Conservation (phyloP, 2,113 vertebrate species). For the Anguilla japonica region DNA sequence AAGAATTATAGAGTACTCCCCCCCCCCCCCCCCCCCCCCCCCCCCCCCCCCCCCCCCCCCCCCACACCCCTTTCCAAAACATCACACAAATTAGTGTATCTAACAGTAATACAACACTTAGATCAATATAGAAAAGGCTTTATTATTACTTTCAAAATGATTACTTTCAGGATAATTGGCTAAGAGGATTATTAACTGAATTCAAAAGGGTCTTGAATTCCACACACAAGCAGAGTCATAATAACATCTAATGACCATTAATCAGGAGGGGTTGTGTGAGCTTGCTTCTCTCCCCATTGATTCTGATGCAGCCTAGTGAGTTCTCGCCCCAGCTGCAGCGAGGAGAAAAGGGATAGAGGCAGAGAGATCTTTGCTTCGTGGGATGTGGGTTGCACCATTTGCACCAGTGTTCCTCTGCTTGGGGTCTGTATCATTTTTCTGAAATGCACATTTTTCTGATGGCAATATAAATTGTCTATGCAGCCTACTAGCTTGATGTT, state of each 20-base stretch:
- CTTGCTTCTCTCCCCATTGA: not conserved
- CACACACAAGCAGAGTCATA: conserved; percentile 84
- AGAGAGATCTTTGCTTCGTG: not conserved
- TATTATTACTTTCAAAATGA: conserved; percentile 78
- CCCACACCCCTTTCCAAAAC: conserved; percentile 46
- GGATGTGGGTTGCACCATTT: not conserved
- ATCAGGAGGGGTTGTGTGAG: conserved; percentile 81
- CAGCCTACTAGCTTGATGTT: no score
- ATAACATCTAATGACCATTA: conserved; percentile 84
- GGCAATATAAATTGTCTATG: no score
- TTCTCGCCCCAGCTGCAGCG: not conserved
- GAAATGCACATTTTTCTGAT: no score
- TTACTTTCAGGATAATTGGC: conserved; percentile 77
- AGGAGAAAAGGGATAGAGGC: not conserved
- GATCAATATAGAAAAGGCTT: conserved; percentile 82
- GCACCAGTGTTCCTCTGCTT: not conserved
- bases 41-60: no score
- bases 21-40: conserved; percentile 39
- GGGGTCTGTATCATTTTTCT: not conserved
- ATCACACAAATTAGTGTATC: conserved; percentile 83
- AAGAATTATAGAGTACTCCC: not conserved
- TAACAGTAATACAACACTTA: conserved; percentile 89
- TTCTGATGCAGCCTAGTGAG: not conserved
- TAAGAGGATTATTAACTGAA: conserved; percentile 88
- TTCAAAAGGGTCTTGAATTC: conserved; percentile 85